Evolutionary conservation across 2,888 invertebrate species (phyloP).

Genomic region (Phaedon cochleariae): DNA sequence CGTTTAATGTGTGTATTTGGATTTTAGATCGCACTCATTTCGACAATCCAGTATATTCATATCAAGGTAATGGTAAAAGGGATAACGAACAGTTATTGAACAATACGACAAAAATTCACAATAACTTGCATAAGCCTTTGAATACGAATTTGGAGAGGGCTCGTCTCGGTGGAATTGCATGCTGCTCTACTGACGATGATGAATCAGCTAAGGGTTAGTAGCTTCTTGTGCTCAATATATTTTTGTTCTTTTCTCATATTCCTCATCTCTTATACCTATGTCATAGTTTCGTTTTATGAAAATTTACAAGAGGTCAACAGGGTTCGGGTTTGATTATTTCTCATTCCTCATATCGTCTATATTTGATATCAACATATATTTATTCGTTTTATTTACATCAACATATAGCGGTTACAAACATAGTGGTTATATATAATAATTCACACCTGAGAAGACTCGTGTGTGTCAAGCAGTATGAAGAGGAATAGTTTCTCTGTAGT

Average conservation of each 20-base stretch:
- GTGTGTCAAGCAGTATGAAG: too few species aligned
- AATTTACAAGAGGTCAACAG: too few species aligned
- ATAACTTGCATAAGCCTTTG: constrained; percentile 69
- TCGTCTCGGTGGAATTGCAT: constrained; percentile 64
- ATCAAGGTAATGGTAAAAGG: constrained; percentile 66
- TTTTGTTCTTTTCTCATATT: not conserved
- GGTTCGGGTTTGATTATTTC: too few species aligned
- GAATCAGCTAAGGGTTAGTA: constrained; percentile 46
- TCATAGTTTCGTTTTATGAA: too few species aligned
- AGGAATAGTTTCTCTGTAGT: too few species aligned
- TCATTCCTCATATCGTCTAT: too few species aligned
- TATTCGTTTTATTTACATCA: too few species aligned
- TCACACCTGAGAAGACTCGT: too few species aligned
- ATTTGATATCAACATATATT: too few species aligned
- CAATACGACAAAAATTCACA: constrained; percentile 67
- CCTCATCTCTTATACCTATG: too few species aligned
- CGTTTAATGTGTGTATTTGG: constrained; percentile 12
- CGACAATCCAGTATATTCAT: constrained; percentile 91
- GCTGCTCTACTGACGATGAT: constrained; percentile 63
- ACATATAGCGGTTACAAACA: too few species aligned
- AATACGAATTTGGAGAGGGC: constrained; percentile 71
- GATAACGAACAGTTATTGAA: constrained; percentile 68
- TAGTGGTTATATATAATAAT: too few species aligned
- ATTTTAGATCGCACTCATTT: constrained; percentile 82
- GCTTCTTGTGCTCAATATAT: constrained; percentile 5